Base-by-base conservation (phyloP, 1,140 invertebrate species). In the Charaxes varanes region DNA sequence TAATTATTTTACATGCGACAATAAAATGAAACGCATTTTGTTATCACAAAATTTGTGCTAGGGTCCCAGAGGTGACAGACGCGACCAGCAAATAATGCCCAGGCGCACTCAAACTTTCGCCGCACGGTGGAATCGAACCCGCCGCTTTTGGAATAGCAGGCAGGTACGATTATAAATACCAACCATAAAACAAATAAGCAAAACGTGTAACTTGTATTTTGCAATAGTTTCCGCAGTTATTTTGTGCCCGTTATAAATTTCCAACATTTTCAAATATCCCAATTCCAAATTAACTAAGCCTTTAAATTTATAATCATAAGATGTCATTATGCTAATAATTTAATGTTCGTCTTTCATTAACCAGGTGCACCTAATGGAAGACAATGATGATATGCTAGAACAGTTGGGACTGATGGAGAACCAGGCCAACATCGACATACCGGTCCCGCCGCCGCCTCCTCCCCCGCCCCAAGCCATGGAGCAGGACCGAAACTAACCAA, bases 381-480 rank as follows among this genome's bases (percentile, higher is more conserved):
- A 82, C 46, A 82, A 82, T 34, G 77, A 82, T 28, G 72, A 81
- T 33, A 78, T 81, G 72, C 43, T 81, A 42, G 73, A 78, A 36
- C 73, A 78, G 36, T 61, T 81, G 3, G 73, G 77, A 0, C 33
- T 81, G 30, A 68, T 81, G 59, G 71, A 77, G 28, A 66, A 81
- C 37, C 68, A 64, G 35, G 56, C 47, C 6, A 57, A 53, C 18
- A 73, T 67, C 48, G 55, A 63, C 19, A 36, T 61, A 3, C 55
- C 57, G 1, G 41, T 53, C 10, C 61, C 66, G 0, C 68, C 71
- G 0, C 72, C 71, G 7, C 72, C 72, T 6, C 70, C 63, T 4
- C 61, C 28, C 8, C 57, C 62, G 4, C 66, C 60, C 11, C 63
- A 72, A 18, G 61, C 62, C 4, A 71, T 78, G 73, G 66, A 78